Evolutionary conservation across 2,888 invertebrate genomes (phyloP).

Genomic region (Esperia sulphurella): DNA sequence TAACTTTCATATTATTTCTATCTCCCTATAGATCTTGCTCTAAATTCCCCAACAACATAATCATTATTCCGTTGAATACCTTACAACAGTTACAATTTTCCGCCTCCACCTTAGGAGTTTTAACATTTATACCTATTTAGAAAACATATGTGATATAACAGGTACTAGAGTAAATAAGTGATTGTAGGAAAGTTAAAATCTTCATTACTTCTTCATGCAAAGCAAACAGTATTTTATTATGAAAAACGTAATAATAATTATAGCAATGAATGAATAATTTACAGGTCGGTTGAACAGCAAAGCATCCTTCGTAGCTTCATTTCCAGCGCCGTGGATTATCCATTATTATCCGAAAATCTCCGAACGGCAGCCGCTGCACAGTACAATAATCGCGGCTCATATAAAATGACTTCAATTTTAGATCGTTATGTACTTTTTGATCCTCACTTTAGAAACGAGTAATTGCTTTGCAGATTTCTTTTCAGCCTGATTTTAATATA

Average conservation of each 20-base stretch:
- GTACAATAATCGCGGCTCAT: conserved; percentile 55
- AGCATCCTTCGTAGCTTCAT: conserved; percentile 58
- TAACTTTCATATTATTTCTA: too few relatives aligned
- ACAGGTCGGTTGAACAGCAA: conserved; percentile 52
- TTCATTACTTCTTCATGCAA: background rate
- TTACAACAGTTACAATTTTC: too few relatives aligned
- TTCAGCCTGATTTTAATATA: conserved; percentile 1
- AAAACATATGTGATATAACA: too few relatives aligned
- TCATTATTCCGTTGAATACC: too few relatives aligned
- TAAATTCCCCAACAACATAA: too few relatives aligned
- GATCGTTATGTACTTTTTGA: conserved; percentile 53
- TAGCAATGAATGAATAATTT: conserved; percentile 66
- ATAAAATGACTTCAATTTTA: conserved; percentile 60
- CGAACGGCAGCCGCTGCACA: conserved; percentile 48
- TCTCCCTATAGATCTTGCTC: too few relatives aligned
- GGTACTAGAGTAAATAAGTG: too few relatives aligned
- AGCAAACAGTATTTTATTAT: conserved; percentile 10
- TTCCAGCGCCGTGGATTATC: conserved; percentile 63
- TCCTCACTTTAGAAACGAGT: conserved; percentile 42
- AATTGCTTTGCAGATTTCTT: conserved; percentile 39
- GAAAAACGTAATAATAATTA: conserved; percentile 44
- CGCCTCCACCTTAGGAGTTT: too few relatives aligned
- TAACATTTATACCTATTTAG: too few relatives aligned
- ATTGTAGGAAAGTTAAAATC: background rate
- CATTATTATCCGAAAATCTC: conserved; percentile 71